A percentile compares a stretch with the other conserved stretches of the same genome.
Evolutionary conservation across 2,113 vertebrate species (phyloP).

Genomic region (Dascyllus trimaculatus): DNA sequence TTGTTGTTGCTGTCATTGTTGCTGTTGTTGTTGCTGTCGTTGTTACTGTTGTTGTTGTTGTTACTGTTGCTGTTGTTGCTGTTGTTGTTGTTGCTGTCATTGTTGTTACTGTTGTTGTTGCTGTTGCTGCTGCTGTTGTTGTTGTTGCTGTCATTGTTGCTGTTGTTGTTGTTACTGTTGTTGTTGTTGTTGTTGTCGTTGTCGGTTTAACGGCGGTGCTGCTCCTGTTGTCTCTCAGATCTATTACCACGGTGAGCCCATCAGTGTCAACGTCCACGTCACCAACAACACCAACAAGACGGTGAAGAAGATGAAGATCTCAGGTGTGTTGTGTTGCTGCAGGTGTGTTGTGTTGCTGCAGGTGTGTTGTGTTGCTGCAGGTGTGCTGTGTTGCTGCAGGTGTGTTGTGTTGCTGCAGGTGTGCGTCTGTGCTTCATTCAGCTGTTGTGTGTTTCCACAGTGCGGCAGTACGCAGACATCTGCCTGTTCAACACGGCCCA

Average conservation of each 20-base stretch:
- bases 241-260: conserved; percentile 97
- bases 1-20: too few relatives aligned
- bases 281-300: conserved; percentile 99
- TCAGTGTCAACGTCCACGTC: conserved; percentile 96
- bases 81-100: too few relatives aligned
- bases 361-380: conserved; percentile 44
- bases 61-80: too few relatives aligned
- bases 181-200: too few relatives aligned
- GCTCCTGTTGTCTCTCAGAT: conserved; percentile 82
- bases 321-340: conserved; percentile 80
- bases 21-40: too few relatives aligned
- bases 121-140: too few relatives aligned
- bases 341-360: neutral
- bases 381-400: neutral
- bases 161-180: too few relatives aligned
- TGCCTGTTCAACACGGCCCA: conserved; percentile 99
- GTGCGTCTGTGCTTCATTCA: neutral
- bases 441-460: conserved; percentile 75
- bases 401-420: neutral
- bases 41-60: too few relatives aligned
- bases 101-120: too few relatives aligned
- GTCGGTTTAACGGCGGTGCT: too few relatives aligned
- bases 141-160: too few relatives aligned
- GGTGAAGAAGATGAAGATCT: conserved; percentile 98
- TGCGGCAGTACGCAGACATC: conserved; percentile 96